A percentile compares a stretch with the other conserved stretches of the same genome.
phyloP scores from a whole-genome alignment of 2,888 invertebrate species.

The Falcaria lacertinaria region DNA sequence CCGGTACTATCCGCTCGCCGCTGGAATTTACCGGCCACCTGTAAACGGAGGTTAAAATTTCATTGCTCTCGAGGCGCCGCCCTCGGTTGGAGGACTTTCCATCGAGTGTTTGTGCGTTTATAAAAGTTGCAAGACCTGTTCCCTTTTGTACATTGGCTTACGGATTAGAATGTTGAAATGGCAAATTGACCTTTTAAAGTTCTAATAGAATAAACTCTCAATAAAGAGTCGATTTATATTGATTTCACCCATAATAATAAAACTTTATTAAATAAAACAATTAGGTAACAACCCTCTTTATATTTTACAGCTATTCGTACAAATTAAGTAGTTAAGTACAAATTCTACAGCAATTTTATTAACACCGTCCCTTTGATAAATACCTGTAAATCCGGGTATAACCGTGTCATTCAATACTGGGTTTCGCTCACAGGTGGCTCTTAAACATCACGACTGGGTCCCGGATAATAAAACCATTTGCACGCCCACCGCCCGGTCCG shows the following conservation, averaged over 20 bases:
- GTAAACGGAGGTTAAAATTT: conserved; percentile 59
- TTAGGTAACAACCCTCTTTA: no score
- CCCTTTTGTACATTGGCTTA: conserved; percentile 13
- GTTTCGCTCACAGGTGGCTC: conserved; percentile 44
- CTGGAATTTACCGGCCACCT: conserved; percentile 65
- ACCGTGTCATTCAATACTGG: background rate
- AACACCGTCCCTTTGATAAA: background rate
- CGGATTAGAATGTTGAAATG: conserved; percentile 12
- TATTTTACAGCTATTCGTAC: no score
- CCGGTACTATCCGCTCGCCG: conserved; percentile 42
- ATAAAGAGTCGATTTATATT: no score
- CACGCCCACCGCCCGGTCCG: conserved; percentile 35
- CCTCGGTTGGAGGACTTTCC: conserved; percentile 28
- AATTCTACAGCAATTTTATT: no score
- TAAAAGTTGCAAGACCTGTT: conserved; percentile 18
- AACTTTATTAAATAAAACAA: no score
- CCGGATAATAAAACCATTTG: conserved; percentile 55
- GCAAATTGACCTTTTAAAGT: no score
- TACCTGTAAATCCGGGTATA: background rate
- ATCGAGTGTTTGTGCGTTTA: conserved; percentile 56
- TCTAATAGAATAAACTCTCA: no score
- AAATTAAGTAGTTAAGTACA: no score
- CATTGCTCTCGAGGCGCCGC: conserved; percentile 37
- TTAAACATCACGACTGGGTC: conserved; percentile 32
- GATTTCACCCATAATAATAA: no score